phyloP scores from a whole-genome alignment of 2,113 vertebrate genomes.

The Coreoperca whiteheadi region DNA sequence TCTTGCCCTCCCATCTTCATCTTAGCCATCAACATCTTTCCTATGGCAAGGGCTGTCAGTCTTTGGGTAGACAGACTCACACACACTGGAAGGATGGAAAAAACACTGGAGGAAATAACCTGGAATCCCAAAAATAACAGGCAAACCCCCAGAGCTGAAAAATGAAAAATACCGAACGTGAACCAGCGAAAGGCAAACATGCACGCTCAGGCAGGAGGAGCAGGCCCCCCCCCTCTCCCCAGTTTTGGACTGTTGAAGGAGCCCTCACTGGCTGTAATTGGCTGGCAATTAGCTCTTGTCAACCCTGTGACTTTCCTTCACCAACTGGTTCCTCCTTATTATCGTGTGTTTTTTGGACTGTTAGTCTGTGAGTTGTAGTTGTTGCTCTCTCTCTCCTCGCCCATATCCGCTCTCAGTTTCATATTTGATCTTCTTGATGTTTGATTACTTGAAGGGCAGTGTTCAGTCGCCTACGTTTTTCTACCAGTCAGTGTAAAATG shows the following conservation, averaged over 20 bases:
- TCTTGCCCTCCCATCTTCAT: slow-evolving; percentile 63
- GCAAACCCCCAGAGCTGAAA: slow-evolving; percentile 33
- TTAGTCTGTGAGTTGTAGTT: slow-evolving; percentile 60
- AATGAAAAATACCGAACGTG: slow-evolving; percentile 13
- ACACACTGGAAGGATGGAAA: slow-evolving; percentile 45
- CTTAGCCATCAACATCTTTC: slow-evolving; percentile 57
- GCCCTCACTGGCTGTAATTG: slow-evolving; percentile 50
- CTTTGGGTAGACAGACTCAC: slow-evolving; percentile 59
- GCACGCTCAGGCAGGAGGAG: slow-evolving; percentile 43
- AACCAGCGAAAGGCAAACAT: slow-evolving; percentile 44
- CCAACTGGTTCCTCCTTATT: slow-evolving; percentile 60
- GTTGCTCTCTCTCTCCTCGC: slow-evolving; percentile 50
- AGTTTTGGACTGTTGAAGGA: slow-evolving; percentile 59
- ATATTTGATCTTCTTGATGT: slow-evolving; percentile 68
- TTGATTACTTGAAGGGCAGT: slow-evolving; percentile 81
- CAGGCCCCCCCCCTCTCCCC: slow-evolving; percentile 1
- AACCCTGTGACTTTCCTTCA: slow-evolving; percentile 69
- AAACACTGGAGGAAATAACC: slow-evolving; percentile 47
- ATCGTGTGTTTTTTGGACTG: slow-evolving; percentile 55
- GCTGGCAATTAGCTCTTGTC: slow-evolving; percentile 54
- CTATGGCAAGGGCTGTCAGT: slow-evolving; percentile 81
- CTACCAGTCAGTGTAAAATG: slow-evolving; percentile 59
- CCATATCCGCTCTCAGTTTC: slow-evolving; percentile 63
- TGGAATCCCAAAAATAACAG: slow-evolving; percentile 36
- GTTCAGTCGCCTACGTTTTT: slow-evolving; percentile 71